These are phyloP conservation scores for Verasper variegatus DNA, from an alignment of 2,113 vertebrate species.

Conservation along the genomic window DNA sequence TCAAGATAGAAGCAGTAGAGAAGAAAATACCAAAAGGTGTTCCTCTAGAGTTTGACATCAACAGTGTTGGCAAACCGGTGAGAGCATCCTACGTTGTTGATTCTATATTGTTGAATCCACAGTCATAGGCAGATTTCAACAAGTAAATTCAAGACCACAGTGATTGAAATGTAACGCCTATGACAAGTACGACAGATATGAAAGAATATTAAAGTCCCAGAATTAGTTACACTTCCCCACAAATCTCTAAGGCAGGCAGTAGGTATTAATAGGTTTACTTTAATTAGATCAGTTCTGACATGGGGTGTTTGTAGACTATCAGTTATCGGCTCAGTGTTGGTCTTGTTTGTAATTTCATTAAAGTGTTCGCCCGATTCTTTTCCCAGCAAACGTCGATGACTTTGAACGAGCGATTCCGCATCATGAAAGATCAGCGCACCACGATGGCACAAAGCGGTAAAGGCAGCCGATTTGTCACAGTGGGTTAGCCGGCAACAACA, in stretches of 20 bases:
- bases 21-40: conserved; percentile 95
- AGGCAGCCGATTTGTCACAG: conserved; percentile 93
- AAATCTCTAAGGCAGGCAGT: too few relatives aligned
- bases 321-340: too few relatives aligned
- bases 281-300: too few relatives aligned
- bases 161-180: background rate
- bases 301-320: too few relatives aligned
- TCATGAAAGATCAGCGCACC: conserved; percentile 91
- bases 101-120: background rate
- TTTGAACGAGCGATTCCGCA: conserved; percentile 93
- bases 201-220: too few relatives aligned
- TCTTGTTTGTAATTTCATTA: too few relatives aligned
- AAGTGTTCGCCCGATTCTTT: background rate
- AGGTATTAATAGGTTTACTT: too few relatives aligned
- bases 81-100: conserved; percentile 33
- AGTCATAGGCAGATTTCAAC: background rate
- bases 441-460: conserved; percentile 80
- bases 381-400: conserved; percentile 91
- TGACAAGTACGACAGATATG: too few relatives aligned
- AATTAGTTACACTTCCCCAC: background rate
- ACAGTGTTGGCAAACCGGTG: conserved; percentile 96
- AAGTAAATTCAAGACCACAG: too few relatives aligned
- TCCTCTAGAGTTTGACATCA: conserved; percentile 94
- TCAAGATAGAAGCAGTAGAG: conserved; percentile 85
- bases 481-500: conserved; percentile 84